phyloP scores from a whole-genome alignment of 2,888 invertebrate species.

The Apeira syringaria region DNA sequence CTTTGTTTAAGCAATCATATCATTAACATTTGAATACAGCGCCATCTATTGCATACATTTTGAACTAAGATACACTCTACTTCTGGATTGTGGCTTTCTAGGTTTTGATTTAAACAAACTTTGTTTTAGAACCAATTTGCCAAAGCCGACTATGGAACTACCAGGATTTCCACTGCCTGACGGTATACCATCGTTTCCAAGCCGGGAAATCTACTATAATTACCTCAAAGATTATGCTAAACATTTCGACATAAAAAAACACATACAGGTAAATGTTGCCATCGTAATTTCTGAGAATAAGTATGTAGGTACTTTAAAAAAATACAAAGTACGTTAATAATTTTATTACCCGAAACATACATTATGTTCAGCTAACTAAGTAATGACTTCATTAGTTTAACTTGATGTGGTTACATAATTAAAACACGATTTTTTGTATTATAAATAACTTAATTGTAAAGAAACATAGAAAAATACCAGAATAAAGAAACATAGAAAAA shows the following conservation, averaged over 20 bases:
- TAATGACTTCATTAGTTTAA: too few species aligned
- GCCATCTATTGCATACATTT: slow-evolving; percentile 11
- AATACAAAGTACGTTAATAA: too few species aligned
- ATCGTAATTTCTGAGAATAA: too few species aligned
- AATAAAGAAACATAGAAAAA: too few species aligned
- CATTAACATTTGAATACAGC: background rate
- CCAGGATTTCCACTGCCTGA: slow-evolving; percentile 62
- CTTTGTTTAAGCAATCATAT: too few species aligned
- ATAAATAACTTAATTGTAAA: too few species aligned
- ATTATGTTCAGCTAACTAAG: too few species aligned
- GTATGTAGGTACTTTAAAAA: too few species aligned
- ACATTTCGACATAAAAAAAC: slow-evolving; percentile 58
- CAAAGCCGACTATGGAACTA: slow-evolving; percentile 73
- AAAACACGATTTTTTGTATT: too few species aligned
- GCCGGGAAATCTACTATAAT: slow-evolving; percentile 56
- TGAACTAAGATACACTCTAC: slow-evolving; percentile 10
- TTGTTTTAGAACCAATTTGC: slow-evolving; percentile 65
- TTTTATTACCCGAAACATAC: too few species aligned
- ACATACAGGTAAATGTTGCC: slow-evolving; percentile 67
- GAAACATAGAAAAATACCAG: too few species aligned
- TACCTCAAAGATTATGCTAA: slow-evolving; percentile 60
- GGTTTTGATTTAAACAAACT: slow-evolving; percentile 15
- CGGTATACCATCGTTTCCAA: slow-evolving; percentile 59
- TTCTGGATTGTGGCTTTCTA: background rate
- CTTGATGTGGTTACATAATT: too few species aligned